Evolutionary conservation across 53 echinoderm and acorn worm species (phyloP), one percentile per base, ranked within the genome.

Genomic region (Hippasteria phrygiana): DNA sequence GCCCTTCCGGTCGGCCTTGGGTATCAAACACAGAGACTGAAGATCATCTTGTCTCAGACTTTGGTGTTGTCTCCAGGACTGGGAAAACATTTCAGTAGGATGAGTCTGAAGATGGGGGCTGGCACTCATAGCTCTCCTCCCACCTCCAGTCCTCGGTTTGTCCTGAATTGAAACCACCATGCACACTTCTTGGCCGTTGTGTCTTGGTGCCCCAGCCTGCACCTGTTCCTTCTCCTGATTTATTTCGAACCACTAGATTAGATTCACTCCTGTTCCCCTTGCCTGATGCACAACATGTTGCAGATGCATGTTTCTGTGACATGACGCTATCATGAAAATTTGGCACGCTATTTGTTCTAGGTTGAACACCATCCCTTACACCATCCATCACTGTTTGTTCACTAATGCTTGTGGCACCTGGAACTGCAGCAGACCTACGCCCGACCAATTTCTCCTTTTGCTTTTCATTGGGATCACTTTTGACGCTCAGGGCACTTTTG

Each of bases 11-110:
- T 71, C 17, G 14, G 26, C 1, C 36, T 71, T 69, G 9, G 85
- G 85, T n/a, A 85, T 71, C 40, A 85, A 50, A n/a, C 85, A 71
- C 50, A 85, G 85, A 33, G 71, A 85, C 38, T 71, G 69, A 16
- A 85, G 85, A 70, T 53, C 36, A 33, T 71, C 85, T 8, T 71
- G 69, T 28, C 32, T 85, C 43, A 48, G 59, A 55, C 27, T 56
- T n/a, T 79, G 79, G 3, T 22, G 76, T 51, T 50, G 22, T 34
- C 50, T 76, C 5, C 34, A 37, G 20, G 38, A 56, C 38, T 39
- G 34, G 33, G 34, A 11, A 11, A 67, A 10, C 16, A 16, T 36
- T 67, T 67, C 69, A 67, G 69, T 35, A 8, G 0, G 13, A 67
- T 16, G 36, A 13, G 69, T 18, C 33, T 35, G 31, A 35, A 35